Evolutionary conservation across 2,888 invertebrate species (phyloP), one percentile per base, ranked within the genome.

Genomic region (Drosophila tanythrix): DNA sequence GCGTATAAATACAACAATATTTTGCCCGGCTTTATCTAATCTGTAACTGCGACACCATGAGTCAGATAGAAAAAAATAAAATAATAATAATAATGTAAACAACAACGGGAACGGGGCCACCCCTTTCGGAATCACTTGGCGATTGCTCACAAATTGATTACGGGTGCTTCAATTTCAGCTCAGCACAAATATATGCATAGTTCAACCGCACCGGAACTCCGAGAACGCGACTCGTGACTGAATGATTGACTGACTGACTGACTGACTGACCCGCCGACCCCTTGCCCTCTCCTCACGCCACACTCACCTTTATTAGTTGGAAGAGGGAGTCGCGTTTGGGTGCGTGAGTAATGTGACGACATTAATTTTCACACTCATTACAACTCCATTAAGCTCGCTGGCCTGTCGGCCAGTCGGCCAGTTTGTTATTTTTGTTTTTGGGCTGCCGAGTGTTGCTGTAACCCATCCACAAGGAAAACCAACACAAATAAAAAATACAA

Each of bases 291-390:
- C 4, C 46, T 0, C 21, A 8, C 4, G 0, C 46, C 46, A 15
- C 1, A 13, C 36, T 15, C 25, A 33, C 52, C 53, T 31, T 38
- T 27, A 1, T n/a, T 35, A 40, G 33, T 33, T 15, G 43, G 31
- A 21, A 36, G 5, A 40, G 62, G 75, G 61, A 38, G 67, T 75
- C 76, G 66, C 36, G 33, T 64, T 74, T 75, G 82, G 77, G 80
- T 88, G 87, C 90, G 87, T 88, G 87, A 88, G 90, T 87, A 90
- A 88, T 88, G 90, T 88, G 87, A 90, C 87, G 89, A 89, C 87
- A 88, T 88, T 86, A 90, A 89, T 88, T 88, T 88, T 88, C 89
- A 88, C 87, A 89, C 90, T 88, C 90, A 88, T 88, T 88, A 88
- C 87, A 88, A 88, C 87, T 90, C 89, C 83, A 88, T 88, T 88